Conservation (phyloP, 35 echinoderm and acorn worm species). For the Nesometra sesokonis region DNA sequence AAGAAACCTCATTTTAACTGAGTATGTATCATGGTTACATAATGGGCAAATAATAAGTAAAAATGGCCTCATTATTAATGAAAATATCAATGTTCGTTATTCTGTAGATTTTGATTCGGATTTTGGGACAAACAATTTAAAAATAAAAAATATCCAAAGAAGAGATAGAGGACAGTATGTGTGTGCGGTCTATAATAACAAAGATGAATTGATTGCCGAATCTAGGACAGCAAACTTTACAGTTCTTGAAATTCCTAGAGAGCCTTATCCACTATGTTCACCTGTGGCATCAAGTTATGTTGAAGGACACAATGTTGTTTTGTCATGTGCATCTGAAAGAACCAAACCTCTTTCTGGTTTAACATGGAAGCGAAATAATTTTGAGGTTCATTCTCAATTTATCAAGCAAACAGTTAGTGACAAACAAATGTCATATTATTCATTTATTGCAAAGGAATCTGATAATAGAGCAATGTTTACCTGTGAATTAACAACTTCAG, state of each 20-base stretch:
- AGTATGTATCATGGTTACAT: neutral
- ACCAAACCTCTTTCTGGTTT: neutral
- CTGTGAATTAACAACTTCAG: neutral
- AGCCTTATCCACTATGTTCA: neutral
- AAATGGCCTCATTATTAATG: neutral
- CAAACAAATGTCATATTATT: neutral
- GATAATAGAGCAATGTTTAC: neutral
- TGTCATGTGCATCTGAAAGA: neutral
- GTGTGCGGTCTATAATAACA: neutral
- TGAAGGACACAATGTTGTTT: neutral
- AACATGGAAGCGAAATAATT: neutral
- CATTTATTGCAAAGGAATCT: neutral
- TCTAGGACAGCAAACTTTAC: neutral
- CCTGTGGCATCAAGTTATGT: neutral
- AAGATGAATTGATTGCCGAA: neutral
- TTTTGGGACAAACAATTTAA: neutral
- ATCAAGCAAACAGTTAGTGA: neutral
- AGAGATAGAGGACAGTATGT: neutral
- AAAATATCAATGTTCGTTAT: neutral
- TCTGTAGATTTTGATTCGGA: neutral
- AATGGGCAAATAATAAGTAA: neutral
- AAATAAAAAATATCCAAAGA: neutral
- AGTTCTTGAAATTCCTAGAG: neutral
- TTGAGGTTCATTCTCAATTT: neutral
- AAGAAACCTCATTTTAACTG: neutral